Percentiles rank a stretch among this genome's conserved stretches.
These are phyloP conservation scores for Prionace glauca DNA, from an alignment of 2,797 vertebrate species.

Conservation along the genomic window DNA sequence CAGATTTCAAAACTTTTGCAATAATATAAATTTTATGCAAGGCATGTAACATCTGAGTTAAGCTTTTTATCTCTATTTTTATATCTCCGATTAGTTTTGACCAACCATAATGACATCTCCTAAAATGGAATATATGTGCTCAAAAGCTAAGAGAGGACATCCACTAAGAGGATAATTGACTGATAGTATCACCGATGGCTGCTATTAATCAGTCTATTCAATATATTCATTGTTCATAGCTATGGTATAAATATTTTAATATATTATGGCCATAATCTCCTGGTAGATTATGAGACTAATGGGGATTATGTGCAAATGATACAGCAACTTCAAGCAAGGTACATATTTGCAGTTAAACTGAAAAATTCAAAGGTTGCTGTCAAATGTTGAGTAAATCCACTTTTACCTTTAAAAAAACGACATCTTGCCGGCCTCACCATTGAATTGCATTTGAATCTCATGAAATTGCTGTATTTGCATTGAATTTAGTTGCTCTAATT, in stretches of 20 bases:
- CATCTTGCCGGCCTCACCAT: background rate
- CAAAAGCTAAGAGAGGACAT: background rate
- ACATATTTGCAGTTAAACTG: background rate
- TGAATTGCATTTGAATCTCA: background rate
- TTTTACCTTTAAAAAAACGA: background rate
- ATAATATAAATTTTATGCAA: background rate
- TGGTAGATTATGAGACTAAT: background rate
- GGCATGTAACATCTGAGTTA: background rate
- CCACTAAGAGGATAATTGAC: background rate
- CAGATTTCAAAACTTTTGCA: background rate
- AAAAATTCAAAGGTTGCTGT: background rate
- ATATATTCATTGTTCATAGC: no score
- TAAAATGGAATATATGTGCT: background rate
- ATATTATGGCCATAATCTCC: background rate
- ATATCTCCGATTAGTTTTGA: background rate
- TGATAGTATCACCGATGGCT: background rate
- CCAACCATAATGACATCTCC: background rate
- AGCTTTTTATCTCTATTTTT: background rate
- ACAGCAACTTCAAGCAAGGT: background rate
- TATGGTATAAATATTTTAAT: background rate
- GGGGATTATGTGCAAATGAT: background rate
- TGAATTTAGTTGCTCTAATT: background rate
- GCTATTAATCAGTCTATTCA: background rate
- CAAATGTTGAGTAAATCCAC: background rate
- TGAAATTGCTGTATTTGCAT: background rate